Evolutionary conservation across 1,140 invertebrate species (phyloP).

Genomic region (Cotesia glomerata): DNA sequence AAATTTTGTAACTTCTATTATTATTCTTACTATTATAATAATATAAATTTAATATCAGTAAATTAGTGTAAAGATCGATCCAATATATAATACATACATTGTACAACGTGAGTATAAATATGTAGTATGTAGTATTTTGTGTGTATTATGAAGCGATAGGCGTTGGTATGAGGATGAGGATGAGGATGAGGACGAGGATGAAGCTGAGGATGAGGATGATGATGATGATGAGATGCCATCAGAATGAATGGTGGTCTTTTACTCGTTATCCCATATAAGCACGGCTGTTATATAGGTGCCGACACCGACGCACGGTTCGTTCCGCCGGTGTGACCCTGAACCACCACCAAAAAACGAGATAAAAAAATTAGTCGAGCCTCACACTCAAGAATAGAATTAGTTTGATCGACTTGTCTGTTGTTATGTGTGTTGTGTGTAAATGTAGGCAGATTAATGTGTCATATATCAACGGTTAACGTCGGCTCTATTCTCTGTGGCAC

Average conservation of each 20-base stretch:
- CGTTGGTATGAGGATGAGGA: not conserved
- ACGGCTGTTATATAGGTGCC: constrained; percentile 1
- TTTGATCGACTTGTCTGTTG: not conserved
- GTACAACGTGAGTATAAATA: too few species aligned
- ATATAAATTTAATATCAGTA: too few species aligned
- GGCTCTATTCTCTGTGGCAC: too few species aligned
- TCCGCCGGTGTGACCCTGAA: constrained; percentile 13
- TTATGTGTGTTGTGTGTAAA: not conserved
- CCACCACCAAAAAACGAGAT: not conserved
- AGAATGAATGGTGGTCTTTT: not conserved
- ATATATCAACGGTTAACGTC: too few species aligned
- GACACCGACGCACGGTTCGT: constrained; percentile 8
- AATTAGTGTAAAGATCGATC: too few species aligned
- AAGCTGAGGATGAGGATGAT: not conserved
- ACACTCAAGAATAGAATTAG: not conserved
- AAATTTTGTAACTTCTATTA: too few species aligned
- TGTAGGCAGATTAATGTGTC: too few species aligned
- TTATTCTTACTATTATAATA: too few species aligned
- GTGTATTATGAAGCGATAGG: too few species aligned
- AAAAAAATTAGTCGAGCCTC: not conserved
- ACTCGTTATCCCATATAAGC: constrained; percentile 26
- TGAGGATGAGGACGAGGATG: constrained; percentile 19
- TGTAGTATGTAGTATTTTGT: too few species aligned
- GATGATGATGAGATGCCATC: not conserved
- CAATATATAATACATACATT: too few species aligned